These are phyloP conservation scores for Eumeta japonica DNA, from an alignment of 1,140 invertebrate genomes.

Conservation along the genomic window DNA sequence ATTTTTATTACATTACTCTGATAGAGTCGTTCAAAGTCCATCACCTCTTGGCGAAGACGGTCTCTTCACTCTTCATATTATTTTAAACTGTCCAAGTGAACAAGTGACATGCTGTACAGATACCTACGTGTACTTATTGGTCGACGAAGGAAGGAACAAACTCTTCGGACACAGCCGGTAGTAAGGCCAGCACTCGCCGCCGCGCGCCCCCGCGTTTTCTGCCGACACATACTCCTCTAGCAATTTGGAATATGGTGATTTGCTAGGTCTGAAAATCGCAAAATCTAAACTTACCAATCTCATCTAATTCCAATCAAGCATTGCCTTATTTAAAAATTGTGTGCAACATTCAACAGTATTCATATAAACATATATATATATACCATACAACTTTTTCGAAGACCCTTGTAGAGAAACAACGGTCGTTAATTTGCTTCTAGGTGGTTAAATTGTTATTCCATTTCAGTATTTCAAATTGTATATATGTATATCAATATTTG, in stretches of 20 bases:
- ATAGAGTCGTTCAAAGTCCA: too few species aligned
- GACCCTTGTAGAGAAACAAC: too few species aligned
- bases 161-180: slow-evolving; percentile 81
- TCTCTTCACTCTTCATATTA: too few species aligned
- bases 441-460: too few species aligned
- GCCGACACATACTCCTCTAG: slow-evolving; percentile 76
- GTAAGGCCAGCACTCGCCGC: slow-evolving; percentile 82
- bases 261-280: slow-evolving; percentile 65
- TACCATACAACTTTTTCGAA: too few species aligned
- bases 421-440: too few species aligned
- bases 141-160: slow-evolving; percentile 65
- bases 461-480: too few species aligned
- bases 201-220: slow-evolving; percentile 69
- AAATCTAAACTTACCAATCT: slow-evolving; percentile 5
- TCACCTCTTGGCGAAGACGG: too few species aligned
- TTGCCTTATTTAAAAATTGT: neutral
- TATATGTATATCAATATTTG: too few species aligned
- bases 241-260: slow-evolving; percentile 72
- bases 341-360: neutral
- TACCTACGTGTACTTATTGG: slow-evolving; percentile 68
- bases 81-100: neutral
- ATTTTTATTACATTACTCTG: too few species aligned
- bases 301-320: neutral
- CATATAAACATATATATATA: too few species aligned
- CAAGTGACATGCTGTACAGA: too few species aligned